Percentiles rank a stretch among this genome's conserved stretches.
These are phyloP conservation scores for Dendrolimus punctatus DNA, from an alignment of 1,140 invertebrate species.

Conservation along the genomic window DNA sequence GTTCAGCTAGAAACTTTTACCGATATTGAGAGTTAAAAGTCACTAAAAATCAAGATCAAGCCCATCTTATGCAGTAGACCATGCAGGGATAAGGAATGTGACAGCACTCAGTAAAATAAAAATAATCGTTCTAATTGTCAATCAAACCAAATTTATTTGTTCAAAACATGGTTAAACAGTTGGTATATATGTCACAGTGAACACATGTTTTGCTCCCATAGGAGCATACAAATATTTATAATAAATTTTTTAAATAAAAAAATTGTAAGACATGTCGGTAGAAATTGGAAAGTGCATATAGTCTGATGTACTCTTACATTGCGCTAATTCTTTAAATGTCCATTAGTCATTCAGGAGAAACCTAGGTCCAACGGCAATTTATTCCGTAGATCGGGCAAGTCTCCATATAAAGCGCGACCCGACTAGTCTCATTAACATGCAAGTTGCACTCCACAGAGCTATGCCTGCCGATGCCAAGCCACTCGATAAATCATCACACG, in stretches of 20 bases:
- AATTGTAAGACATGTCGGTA: constrained; percentile 6
- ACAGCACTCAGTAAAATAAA: neutral
- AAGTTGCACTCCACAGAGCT: constrained; percentile 19
- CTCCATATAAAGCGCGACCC: constrained; percentile 59
- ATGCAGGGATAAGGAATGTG: too few species aligned
- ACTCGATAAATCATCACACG: constrained; percentile 55
- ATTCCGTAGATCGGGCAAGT: constrained; percentile 56
- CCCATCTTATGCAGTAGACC: too few species aligned
- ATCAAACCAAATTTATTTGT: too few species aligned
- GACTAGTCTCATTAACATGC: constrained; percentile 24
- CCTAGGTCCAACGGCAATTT: constrained; percentile 48
- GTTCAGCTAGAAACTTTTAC: too few species aligned
- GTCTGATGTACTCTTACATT: constrained; percentile 11
- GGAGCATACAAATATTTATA: too few species aligned
- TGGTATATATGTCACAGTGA: too few species aligned
- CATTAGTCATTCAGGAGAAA: constrained; percentile 59
- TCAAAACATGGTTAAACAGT: too few species aligned
- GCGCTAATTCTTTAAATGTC: constrained; percentile 39
- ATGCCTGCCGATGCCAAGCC: constrained; percentile 26
- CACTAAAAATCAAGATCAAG: too few species aligned
- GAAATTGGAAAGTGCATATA: constrained; percentile 38
- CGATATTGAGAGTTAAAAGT: too few species aligned
- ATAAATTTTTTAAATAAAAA: too few species aligned
- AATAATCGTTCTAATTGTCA: constrained; percentile 5
- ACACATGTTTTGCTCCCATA: too few species aligned